Base-by-base conservation (phyloP, 2,888 invertebrate species). In the Calameuta idolon region DNA sequence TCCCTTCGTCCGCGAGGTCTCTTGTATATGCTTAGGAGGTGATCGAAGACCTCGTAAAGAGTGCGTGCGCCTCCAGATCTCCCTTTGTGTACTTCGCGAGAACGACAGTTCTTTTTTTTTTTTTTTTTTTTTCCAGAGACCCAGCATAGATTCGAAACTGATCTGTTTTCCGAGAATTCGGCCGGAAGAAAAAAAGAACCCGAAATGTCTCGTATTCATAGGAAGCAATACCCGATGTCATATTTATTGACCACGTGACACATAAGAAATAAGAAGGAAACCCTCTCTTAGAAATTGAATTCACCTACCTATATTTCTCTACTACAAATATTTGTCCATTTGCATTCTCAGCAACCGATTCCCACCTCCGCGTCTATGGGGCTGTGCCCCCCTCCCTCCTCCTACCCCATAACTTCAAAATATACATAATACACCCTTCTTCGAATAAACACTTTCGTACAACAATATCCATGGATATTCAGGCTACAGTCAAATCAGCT, bases 291-390 rank as follows among this genome's bases (percentile, higher is more conserved):
- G 71, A 71, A 30, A 71, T 71, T 31, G 71, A 71, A 71, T 71
- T 71, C 33, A 3, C 34, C 4, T 15, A 12, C 74, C 31, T 35
- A 34, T 35, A 74, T 35, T 4, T 74, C n/a, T 35, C 34, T 34
- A 74, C 74, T 74, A 30, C 34, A 37, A 74, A 74, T 74, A 74
- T 74, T 74, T 74, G 74, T 35, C 74, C 74, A 74, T 71, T 71
- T 71, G 15, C 71, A 71, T 74, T 74, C 74, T 34, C 37, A 23
- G 35, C 35, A 34, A 74, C 23, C 30, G 23, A 34, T 12, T 34
- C 74, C 31, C 74, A 74, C 12, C 35, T 34, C 74, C 23, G 9
- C 3, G 71, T 15, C 71, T 4, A 34, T 33, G 12, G 71, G 31
- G 9, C 0, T 71, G 33, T 34, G 35, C 12, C 12, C 33, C 69